These are phyloP conservation scores for Eristalis pertinax DNA, from an alignment of 2,888 invertebrate genomes.

Conservation along the genomic window DNA sequence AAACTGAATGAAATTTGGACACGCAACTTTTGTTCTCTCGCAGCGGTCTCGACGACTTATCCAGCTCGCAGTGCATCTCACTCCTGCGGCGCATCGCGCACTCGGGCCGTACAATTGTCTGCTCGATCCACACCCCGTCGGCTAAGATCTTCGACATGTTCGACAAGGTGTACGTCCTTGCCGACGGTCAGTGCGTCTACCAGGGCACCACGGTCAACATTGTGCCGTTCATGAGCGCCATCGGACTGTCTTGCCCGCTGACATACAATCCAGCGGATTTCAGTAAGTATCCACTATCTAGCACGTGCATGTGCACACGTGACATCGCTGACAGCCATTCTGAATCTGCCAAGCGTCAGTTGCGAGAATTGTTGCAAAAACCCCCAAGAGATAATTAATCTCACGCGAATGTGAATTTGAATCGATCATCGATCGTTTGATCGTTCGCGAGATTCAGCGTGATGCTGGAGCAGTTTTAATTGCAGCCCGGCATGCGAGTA, in stretches of 20 bases:
- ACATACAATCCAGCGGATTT: conserved; percentile 99
- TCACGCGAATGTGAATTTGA: not conserved
- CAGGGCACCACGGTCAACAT: conserved; percentile 90
- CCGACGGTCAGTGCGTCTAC: conserved; percentile 94
- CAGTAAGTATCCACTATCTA: conserved; percentile 84
- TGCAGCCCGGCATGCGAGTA: not conserved
- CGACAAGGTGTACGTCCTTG: conserved; percentile 94
- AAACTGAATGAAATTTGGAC: not conserved
- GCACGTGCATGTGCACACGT: not conserved
- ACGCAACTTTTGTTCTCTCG: conserved; percentile 61
- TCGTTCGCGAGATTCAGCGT: not conserved
- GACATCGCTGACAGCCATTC: conserved; percentile 13
- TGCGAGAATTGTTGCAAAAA: no score
- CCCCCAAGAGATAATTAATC: not conserved
- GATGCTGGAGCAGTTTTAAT: not conserved
- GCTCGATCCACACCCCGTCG: conserved; percentile 98
- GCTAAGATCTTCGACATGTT: conserved; percentile 95
- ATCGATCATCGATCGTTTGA: not conserved
- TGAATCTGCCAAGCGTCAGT: not conserved
- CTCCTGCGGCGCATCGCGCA: conserved; percentile 92
- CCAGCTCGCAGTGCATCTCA: conserved; percentile 93
- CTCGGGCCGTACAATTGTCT: conserved; percentile 94
- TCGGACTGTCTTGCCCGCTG: conserved; percentile 92
- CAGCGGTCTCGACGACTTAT: conserved; percentile 95
- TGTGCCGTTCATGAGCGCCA: conserved; percentile 89